Evolutionary conservation across 2,113 vertebrate species (phyloP).

Genomic region (Nothocercus julius): DNA sequence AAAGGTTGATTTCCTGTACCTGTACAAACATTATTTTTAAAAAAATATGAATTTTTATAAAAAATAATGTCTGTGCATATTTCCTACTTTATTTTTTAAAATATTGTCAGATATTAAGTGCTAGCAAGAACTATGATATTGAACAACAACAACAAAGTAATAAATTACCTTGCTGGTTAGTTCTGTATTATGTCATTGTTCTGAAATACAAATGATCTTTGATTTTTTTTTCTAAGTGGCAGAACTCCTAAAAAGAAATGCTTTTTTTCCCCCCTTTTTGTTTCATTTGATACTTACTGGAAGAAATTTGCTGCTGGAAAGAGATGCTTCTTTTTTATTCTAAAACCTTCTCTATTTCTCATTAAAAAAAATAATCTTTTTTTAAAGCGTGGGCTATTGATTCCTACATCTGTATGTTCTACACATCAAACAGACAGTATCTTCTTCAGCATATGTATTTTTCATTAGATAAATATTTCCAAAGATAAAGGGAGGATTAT

Average conservation of each 20-base stretch:
- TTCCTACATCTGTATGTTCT: not conserved
- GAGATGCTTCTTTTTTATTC: not conserved
- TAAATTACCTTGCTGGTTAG: not conserved
- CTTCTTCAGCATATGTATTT: not conserved
- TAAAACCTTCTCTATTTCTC: not conserved
- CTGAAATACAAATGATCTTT: not conserved
- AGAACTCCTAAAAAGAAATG: not conserved
- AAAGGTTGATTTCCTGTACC: not conserved
- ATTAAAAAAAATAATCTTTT: not conserved
- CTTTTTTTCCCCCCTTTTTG: not conserved
- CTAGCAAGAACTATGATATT: not conserved
- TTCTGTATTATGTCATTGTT: rapidly evolving
- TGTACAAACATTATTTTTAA: too few relatives aligned
- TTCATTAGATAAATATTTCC: not conserved
- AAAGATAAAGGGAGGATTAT: not conserved
- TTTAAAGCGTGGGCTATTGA: not conserved
- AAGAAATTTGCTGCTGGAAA: not conserved
- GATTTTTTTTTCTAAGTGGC: not conserved
- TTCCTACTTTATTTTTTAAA: not conserved
- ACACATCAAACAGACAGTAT: not conserved
- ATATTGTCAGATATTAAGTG: not conserved
- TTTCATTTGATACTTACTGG: not conserved
- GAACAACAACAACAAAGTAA: not conserved
- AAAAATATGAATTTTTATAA: too few relatives aligned
- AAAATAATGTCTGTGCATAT: not conserved